Conservation (phyloP, 2,797 vertebrate genomes). For the Syndactyla subalaris region DNA sequence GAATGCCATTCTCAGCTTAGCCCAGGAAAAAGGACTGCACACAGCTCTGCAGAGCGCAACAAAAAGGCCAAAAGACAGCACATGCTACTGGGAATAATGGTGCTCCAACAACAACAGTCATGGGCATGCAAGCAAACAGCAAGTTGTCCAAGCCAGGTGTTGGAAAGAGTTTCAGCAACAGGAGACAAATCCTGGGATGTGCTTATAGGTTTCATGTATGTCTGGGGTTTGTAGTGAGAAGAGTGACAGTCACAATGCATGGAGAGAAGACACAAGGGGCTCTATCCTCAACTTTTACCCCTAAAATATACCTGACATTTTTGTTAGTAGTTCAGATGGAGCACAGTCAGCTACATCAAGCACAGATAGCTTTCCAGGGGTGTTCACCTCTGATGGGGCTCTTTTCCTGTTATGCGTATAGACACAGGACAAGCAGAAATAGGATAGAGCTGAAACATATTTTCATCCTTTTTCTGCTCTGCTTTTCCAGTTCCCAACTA, state of each 20-base stretch:
- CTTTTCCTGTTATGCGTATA: not conserved
- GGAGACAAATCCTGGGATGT: not conserved
- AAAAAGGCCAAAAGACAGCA: not conserved
- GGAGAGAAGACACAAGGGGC: not conserved
- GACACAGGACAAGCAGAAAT: not conserved
- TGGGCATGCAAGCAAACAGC: not conserved
- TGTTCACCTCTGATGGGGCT: not conserved
- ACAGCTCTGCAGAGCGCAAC: not conserved
- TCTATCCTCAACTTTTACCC: not conserved
- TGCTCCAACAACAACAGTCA: not conserved
- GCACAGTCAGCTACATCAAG: not conserved
- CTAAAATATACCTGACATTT: not conserved
- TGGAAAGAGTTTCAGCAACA: not conserved
- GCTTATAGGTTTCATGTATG: not conserved
- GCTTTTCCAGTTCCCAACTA: not conserved
- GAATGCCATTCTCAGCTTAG: not conserved
- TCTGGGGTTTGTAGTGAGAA: not conserved
- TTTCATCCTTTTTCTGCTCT: not conserved
- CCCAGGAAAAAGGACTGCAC: not conserved
- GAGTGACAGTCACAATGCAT: not conserved
- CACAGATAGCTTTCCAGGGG: not conserved
- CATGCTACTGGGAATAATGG: fast-evolving
- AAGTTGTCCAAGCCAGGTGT: not conserved
- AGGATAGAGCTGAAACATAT: not conserved
- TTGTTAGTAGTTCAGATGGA: not conserved